These are phyloP conservation scores for Montipora sp. DNA, from an alignment of 64 coral and sea anemone species.

Conservation along the genomic window DNA sequence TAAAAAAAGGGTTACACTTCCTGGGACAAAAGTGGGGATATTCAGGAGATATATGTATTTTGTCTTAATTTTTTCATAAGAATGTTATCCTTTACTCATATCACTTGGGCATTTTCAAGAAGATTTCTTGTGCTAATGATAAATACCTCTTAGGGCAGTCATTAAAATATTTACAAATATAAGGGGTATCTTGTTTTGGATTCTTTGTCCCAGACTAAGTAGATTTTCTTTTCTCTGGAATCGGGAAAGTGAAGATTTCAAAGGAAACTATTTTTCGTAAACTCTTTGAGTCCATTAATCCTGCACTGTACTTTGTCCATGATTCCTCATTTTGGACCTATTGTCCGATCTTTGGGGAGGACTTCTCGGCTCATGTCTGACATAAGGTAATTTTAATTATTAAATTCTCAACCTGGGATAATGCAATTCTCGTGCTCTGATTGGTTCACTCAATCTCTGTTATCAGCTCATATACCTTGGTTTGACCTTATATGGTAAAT, in stretches of 20 bases:
- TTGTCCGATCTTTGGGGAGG: neutral
- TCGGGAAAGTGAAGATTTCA: neutral
- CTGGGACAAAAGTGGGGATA: neutral
- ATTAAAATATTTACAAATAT: no score
- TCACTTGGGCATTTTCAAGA: neutral
- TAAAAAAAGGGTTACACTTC: neutral
- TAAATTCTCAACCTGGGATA: no score
- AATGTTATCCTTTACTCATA: neutral
- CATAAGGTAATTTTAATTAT: neutral
- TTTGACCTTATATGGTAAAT: no score
- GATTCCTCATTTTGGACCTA: neutral
- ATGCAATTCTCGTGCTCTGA: no score
- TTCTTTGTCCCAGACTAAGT: neutral
- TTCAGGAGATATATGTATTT: neutral
- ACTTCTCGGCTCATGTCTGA: neutral
- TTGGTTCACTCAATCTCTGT: no score
- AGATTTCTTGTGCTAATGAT: neutral
- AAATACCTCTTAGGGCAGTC: no score
- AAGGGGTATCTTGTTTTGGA: neutral
- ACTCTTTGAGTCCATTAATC: neutral
- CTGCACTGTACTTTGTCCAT: neutral
- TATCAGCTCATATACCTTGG: no score
- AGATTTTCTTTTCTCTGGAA: neutral
- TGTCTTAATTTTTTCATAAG: neutral
- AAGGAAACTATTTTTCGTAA: slow-evolving; percentile 4